These are phyloP conservation scores for Morpho helenor DNA, from an alignment of 2,888 invertebrate genomes.

Conservation along the genomic window DNA sequence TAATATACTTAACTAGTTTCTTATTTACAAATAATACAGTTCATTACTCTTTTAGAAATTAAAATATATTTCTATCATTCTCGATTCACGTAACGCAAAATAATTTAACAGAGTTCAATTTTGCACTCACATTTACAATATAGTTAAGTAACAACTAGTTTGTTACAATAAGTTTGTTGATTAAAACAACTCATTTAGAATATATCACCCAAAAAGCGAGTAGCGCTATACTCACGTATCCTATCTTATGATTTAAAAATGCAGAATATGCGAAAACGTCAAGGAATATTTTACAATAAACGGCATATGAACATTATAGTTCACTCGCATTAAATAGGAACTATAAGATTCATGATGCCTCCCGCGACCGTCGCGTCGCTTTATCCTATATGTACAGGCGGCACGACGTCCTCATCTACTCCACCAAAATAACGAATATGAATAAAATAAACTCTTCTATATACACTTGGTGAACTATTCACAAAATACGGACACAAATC, in stretches of 20 bases:
- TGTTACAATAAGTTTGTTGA: conserved; percentile 56
- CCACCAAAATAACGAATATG: conserved; percentile 70
- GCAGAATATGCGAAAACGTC: conserved; percentile 77
- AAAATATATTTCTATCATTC: conserved; percentile 79
- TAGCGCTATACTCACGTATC: conserved; percentile 70
- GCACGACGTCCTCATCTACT: conserved; percentile 41
- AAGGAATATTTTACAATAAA: conserved; percentile 75
- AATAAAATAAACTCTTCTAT: conserved; percentile 65
- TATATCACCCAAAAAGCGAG: conserved; percentile 79
- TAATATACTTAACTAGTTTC: conserved; percentile 80
- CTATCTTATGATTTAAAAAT: conserved; percentile 76
- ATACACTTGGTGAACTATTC: conserved; percentile 63
- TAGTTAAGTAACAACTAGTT: conserved; percentile 64
- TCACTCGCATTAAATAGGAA: conserved; percentile 78
- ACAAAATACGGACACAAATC: conserved; percentile 62
- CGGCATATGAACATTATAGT: conserved; percentile 79
- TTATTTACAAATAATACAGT: conserved; percentile 83
- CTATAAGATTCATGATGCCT: conserved; percentile 79
- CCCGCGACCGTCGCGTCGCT: conserved; percentile 42
- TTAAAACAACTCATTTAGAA: conserved; percentile 73
- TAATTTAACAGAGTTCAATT: conserved; percentile 80
- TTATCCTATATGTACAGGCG: conserved; percentile 55
- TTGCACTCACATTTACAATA: conserved; percentile 79
- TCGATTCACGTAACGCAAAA: conserved; percentile 80
- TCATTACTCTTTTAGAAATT: conserved; percentile 77